Evolutionary conservation across 2,888 invertebrate genomes (phyloP).

Genomic region (Pyrochroa serraticornis): DNA sequence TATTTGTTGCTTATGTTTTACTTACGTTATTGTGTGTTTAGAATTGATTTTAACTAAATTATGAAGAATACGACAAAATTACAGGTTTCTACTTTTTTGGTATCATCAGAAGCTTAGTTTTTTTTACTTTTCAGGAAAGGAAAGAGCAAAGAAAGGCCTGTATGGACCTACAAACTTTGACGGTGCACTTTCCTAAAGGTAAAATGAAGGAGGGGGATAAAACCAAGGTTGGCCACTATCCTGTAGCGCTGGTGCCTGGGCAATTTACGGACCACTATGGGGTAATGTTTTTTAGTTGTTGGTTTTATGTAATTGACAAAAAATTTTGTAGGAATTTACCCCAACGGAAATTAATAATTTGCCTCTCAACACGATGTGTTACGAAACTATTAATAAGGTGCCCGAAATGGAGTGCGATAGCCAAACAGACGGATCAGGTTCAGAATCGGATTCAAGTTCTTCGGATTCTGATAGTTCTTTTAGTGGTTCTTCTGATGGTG

Average conservation of each 20-base stretch:
- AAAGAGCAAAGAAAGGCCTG: conserved; percentile 80
- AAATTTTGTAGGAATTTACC: conserved; percentile 64
- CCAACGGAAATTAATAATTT: conserved; percentile 87
- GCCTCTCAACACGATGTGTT: conserved; percentile 89
- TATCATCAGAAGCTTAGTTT: not conserved
- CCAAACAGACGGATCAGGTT: conserved; percentile 61
- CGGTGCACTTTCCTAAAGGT: conserved; percentile 77
- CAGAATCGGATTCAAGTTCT: conserved; percentile 60
- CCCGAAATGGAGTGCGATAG: conserved; percentile 60
- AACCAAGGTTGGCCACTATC: conserved; percentile 75
- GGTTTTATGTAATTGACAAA: conserved; percentile 9
- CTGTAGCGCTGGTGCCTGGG: conserved; percentile 93
- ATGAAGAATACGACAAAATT: no score
- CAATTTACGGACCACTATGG: conserved; percentile 91
- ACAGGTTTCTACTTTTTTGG: not conserved
- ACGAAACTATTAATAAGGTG: conserved; percentile 65
- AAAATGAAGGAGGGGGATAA: conserved; percentile 56
- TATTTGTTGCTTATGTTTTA: no score
- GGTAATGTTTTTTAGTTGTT: conserved; percentile 37
- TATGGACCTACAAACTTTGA: conserved; percentile 91
- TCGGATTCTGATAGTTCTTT: conserved; percentile 54
- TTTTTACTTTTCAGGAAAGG: conserved; percentile 55
- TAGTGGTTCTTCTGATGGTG: conserved; percentile 39
- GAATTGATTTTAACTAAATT: no score
- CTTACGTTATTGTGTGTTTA: no score